Conservation (phyloP, 2,888 invertebrate genomes). For the Proisotoma minuta region DNA sequence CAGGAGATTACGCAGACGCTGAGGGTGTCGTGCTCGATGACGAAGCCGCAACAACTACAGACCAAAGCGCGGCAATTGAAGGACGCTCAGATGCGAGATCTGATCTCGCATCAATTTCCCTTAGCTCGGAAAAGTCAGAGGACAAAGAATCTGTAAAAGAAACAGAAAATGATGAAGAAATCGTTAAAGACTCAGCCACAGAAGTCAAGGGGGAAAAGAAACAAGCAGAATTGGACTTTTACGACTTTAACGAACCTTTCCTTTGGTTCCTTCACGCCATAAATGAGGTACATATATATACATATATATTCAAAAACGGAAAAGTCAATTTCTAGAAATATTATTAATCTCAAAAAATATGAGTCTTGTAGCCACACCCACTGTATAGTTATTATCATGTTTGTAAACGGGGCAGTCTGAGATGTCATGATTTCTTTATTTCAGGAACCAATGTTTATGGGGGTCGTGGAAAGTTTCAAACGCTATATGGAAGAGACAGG, state of each 20-base stretch:
- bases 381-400: too few relatives aligned
- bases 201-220: constrained; percentile 6
- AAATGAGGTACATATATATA: too few relatives aligned
- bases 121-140: neutral
- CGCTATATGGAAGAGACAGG: constrained; percentile 29
- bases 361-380: too few relatives aligned
- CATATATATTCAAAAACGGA: too few relatives aligned
- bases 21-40: neutral
- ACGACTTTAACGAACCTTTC: constrained; percentile 37
- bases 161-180: neutral
- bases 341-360: too few relatives aligned
- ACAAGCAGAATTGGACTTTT: constrained; percentile 19
- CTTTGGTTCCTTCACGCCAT: constrained; percentile 41
- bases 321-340: too few relatives aligned
- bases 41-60: neutral
- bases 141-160: neutral
- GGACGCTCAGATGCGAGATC: constrained; percentile 1
- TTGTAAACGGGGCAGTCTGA: too few relatives aligned
- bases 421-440: too few relatives aligned
- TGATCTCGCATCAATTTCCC: neutral
- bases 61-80: neutral
- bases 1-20: constrained; percentile 7
- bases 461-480: constrained; percentile 34
- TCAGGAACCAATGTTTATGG: constrained; percentile 44
- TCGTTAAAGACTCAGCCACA: neutral